Evolutionary conservation across 2,888 invertebrate species (phyloP), one percentile per base, ranked within the genome.

Genomic region (Standfussiana lucernea): DNA sequence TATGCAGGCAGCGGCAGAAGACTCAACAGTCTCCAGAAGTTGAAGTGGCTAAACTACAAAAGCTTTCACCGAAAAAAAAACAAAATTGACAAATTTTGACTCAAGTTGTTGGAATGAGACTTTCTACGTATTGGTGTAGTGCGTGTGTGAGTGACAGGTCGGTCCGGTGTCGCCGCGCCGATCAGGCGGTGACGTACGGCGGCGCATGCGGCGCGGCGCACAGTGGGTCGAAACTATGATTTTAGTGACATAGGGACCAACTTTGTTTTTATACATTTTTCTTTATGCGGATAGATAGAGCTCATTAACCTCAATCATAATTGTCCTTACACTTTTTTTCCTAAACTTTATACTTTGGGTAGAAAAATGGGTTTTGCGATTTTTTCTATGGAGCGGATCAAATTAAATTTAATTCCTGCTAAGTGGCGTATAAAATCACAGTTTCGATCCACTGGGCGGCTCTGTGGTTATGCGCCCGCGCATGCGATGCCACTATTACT

Each of bases 401-500:
- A n/a, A n/a, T n/a, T n/a, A n/a, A n/a, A n/a, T n/a, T n/a, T n/a
- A n/a, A n/a, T n/a, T n/a, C n/a, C n/a, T n/a, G n/a, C n/a, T n/a
- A n/a, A n/a, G n/a, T n/a, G n/a, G n/a, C n/a, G n/a, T n/a, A n/a
- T n/a, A n/a, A n/a, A n/a, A n/a, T n/a, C n/a, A n/a, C n/a, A n/a
- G n/a, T n/a, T n/a, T n/a, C n/a, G n/a, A n/a, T n/a, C n/a, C n/a
- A n/a, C n/a, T n/a, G n/a, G n/a, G n/a, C 72, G 66, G 73, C 35
- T 10, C 61, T 40, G 37, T 40, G 53, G 50, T 65, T 70, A 61
- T 73, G 72, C 75, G 37, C 71, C 21, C 18, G 56, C 79, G 69
- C 81, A 79, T 81, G 84, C 75, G 64, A 76, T 35, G 24, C 28
- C 15, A 56, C 61, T 13, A 66, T 72, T 72, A 79, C 70, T 62